Conservation (phyloP, 2,888 invertebrate species). For the Eupithecia abbreviata region DNA sequence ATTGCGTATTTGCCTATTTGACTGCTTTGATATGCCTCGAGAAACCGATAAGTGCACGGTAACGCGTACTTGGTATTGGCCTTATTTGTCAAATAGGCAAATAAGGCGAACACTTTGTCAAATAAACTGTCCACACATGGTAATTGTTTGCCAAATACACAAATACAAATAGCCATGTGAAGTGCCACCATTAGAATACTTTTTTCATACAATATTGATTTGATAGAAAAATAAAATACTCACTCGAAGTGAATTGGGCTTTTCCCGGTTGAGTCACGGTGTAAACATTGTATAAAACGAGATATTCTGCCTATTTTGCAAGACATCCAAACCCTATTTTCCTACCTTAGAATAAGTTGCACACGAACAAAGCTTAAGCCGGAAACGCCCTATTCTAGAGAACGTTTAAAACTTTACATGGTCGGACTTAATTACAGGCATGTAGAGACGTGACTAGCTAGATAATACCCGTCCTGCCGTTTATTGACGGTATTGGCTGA, state of each 20-base stretch:
- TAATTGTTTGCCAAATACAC: no score
- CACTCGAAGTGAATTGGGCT: not conserved
- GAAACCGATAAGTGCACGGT: no score
- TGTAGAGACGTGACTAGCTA: slow-evolving; percentile 1
- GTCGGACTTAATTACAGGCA: not conserved
- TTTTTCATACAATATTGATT: not conserved
- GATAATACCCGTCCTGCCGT: not conserved
- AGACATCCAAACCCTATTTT: not conserved
- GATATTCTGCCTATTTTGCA: not conserved
- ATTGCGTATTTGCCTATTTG: no score
- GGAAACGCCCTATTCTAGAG: not conserved
- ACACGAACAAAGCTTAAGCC: not conserved
- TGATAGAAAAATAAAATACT: not conserved
- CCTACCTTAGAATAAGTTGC: not conserved
- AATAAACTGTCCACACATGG: no score
- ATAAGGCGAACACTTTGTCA: no score
- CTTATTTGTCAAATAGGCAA: no score
- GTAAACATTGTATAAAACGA: not conserved
- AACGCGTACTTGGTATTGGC: no score
- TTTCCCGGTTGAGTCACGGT: not conserved
- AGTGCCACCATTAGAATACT: no score
- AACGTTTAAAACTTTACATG: slow-evolving; percentile 12
- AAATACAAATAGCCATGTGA: no score
- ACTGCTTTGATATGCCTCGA: no score
- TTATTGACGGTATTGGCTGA: slow-evolving; percentile 3